Evolutionary conservation across 2,113 vertebrate species (phyloP).

Genomic region (Lynx canadensis): DNA sequence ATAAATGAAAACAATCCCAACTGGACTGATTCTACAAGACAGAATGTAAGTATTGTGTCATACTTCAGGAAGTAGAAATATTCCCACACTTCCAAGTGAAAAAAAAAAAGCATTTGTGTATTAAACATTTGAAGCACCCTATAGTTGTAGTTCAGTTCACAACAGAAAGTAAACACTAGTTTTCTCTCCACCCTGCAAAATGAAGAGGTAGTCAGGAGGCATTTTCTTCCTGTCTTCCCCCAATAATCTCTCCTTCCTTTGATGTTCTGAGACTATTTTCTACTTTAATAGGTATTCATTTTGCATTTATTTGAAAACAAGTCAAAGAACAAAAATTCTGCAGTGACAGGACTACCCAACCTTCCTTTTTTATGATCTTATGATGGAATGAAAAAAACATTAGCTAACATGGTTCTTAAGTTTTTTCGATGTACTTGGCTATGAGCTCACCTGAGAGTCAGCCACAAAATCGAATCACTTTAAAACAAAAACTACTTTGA

Average conservation of each 20-base stretch:
- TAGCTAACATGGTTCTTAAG: neutral
- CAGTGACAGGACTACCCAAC: neutral
- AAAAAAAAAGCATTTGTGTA: neutral
- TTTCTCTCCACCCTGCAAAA: conserved; percentile 53
- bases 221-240: neutral
- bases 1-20: neutral
- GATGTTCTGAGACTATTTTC: neutral
- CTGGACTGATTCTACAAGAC: neutral
- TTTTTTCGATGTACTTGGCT: neutral
- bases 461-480: neutral
- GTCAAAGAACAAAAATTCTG: neutral
- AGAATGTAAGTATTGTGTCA: neutral
- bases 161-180: neutral
- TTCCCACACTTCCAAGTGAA: neutral
- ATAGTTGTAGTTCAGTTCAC: neutral
- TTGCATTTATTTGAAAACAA: neutral
- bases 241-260: neutral
- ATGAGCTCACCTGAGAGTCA: neutral
- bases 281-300: neutral
- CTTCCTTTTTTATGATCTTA: neutral
- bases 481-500: neutral
- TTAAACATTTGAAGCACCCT: neutral
- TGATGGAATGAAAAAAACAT: neutral
- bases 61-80: neutral
- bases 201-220: neutral